These are phyloP conservation scores for Antheraea assamensis DNA, from an alignment of 2,888 invertebrate species.

Conservation along the genomic window DNA sequence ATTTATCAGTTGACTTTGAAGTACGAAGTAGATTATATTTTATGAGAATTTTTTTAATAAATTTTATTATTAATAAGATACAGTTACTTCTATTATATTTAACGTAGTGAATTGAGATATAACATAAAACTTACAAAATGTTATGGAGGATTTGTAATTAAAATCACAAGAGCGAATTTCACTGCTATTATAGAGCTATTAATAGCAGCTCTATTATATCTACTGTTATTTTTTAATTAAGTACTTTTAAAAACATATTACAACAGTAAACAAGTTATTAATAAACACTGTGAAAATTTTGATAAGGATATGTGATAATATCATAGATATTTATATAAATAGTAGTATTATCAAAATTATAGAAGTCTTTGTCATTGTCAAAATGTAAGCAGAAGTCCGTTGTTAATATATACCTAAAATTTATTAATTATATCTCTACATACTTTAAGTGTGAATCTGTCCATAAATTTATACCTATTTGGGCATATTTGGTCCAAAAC, in stretches of 20 bases:
- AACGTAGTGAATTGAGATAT: neutral
- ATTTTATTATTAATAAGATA: neutral
- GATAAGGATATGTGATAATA: no score
- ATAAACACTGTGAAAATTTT: no score
- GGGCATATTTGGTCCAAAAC: neutral
- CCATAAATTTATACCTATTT: neutral
- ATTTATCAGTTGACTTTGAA: constrained; percentile 49
- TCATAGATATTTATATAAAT: no score
- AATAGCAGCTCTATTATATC: neutral
- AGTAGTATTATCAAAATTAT: no score
- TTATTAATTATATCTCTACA: no score
- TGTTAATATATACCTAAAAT: no score
- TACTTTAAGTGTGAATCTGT: neutral
- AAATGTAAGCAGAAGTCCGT: no score
- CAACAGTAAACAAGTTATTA: no score
- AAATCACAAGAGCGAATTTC: neutral
- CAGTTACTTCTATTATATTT: neutral
- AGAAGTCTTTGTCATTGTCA: no score
- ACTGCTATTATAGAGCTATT: neutral
- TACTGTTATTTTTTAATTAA: neutral
- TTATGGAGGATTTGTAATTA: neutral
- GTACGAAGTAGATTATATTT: neutral
- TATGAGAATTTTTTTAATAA: neutral
- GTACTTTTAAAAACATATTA: no score
- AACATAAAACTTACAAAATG: neutral